Evolutionary conservation across 2,797 vertebrate genomes (phyloP).

Genomic region (Pterois miles): DNA sequence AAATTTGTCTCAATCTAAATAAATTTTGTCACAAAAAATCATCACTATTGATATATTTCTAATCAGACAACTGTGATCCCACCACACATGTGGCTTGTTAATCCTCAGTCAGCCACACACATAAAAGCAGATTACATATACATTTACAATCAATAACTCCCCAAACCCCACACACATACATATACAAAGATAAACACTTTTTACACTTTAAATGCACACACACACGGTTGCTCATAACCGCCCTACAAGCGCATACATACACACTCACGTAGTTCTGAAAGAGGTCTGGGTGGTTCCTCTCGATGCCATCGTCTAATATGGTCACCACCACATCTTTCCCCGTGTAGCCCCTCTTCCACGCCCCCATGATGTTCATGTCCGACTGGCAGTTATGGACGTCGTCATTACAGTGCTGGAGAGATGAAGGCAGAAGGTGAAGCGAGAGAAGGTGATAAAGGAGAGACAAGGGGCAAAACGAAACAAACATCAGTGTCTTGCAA

Average conservation of each 20-base stretch:
- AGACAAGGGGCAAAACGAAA: neutral
- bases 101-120: neutral
- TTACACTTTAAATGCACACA: neutral
- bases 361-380: conserved; percentile 99
- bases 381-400: conserved; percentile 96
- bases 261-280: conserved; percentile 97
- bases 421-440: neutral
- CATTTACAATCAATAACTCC: neutral
- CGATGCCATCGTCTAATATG: conserved; percentile 97
- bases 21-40: neutral
- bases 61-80: neutral
- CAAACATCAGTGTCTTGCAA: neutral
- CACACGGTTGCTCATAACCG: conserved; percentile 1
- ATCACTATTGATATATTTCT: neutral
- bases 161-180: neutral
- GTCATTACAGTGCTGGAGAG: conserved; percentile 93
- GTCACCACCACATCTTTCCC: conserved; percentile 98
- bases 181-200: neutral
- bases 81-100: neutral
- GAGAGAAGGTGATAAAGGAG: neutral
- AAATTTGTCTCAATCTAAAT: neutral
- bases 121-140: neutral
- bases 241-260: conserved; percentile 57
- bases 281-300: conserved; percentile 96
- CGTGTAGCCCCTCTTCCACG: conserved; percentile 97